Base-by-base conservation (phyloP, 2,797 vertebrate species). In the Phataginus tetradactyla region DNA sequence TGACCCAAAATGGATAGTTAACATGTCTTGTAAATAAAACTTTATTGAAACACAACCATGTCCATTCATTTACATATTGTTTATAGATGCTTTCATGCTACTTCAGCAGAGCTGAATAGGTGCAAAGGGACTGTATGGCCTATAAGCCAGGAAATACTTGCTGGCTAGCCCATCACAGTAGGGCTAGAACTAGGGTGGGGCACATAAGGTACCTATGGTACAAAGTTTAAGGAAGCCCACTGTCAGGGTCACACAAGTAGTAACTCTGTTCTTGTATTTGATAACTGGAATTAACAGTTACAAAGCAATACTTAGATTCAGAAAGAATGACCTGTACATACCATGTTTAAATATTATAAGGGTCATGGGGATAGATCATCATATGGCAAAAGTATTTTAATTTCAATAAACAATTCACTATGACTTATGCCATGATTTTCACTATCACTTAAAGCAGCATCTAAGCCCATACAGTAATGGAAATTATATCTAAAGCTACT, bases 221-320 rank as follows among this genome's bases (percentile, higher is more conserved):
- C 18, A 69, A 78, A 88, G 32, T 61, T 17, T 17, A 74, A 71
- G 66, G n/a, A 68, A 6, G 20, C 3, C 55, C 51, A 69, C 14
- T 69, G 6, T 61, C 21, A 1, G 25, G 17, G 6, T 61, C 61
- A 63, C 27, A 29, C 61, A 34, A 9, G 3, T 20, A 25, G 39
- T 69, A 77, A 93, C 21, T n/a, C 66, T 61, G 32, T 6, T 57
- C 34, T 75, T 39, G 45, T 32, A 42, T 45, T 21, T 59, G 51
- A 34, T 69, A 81, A 72, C 63, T 49, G 7, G 17, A 55, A 53
- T 68, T 68, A 34, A 17, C 57, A 27, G 39, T 68, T 90, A 78
- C 57, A 94, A 95, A 77, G 42, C 11, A 75, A 83, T 39, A 63
- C 14, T 14, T 87, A 78, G 45, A 55, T 86, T 86, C 29, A 72